Percentiles rank a stretch among this genome's conserved stretches.
phyloP scores from a whole-genome alignment of 2,113 vertebrate genomes.

The Gymnobelideus leadbeateri region DNA sequence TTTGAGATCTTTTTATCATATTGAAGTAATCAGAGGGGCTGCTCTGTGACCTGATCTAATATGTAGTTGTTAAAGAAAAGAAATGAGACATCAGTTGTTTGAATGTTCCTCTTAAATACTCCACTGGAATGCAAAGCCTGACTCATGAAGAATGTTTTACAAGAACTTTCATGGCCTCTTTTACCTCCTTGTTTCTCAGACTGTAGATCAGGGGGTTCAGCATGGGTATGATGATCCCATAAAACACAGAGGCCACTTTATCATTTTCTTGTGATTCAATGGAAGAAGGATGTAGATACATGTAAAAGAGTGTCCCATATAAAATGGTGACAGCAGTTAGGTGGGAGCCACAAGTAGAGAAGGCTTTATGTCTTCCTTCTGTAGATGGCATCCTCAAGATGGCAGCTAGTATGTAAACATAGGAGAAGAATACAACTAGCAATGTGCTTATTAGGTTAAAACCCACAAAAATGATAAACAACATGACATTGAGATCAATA shows the following conservation, averaged over 20 bases:
- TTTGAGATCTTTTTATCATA: not conserved
- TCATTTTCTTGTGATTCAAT: not conserved
- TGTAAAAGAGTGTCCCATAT: conserved; percentile 61
- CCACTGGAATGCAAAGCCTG: not conserved
- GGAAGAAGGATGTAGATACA: conserved; percentile 62
- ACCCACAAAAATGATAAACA: conserved; percentile 27
- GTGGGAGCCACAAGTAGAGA: conserved; percentile 72
- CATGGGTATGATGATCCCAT: too few species aligned
- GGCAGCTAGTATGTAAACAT: not conserved
- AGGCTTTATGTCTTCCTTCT: conserved; percentile 47
- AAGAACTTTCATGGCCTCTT: conserved; percentile 30
- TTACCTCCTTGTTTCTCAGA: conserved; percentile 32
- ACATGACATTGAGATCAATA: conserved; percentile 16
- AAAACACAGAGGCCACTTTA: conserved; percentile 46
- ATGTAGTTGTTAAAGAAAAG: not conserved
- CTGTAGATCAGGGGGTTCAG: too few species aligned
- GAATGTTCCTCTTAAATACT: not conserved
- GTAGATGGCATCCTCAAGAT: conserved; percentile 57
- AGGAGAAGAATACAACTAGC: conserved; percentile 50
- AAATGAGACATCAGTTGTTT: not conserved
- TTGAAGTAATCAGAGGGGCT: not conserved
- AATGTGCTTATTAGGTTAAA: conserved; percentile 50
- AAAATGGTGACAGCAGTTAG: conserved; percentile 64
- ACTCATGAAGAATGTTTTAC: not conserved
- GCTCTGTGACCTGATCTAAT: not conserved